Percentiles rank a stretch among this genome's conserved stretches.
Conservation (phyloP, 2,113 vertebrate species). For the Tachycineta bicolor region DNA sequence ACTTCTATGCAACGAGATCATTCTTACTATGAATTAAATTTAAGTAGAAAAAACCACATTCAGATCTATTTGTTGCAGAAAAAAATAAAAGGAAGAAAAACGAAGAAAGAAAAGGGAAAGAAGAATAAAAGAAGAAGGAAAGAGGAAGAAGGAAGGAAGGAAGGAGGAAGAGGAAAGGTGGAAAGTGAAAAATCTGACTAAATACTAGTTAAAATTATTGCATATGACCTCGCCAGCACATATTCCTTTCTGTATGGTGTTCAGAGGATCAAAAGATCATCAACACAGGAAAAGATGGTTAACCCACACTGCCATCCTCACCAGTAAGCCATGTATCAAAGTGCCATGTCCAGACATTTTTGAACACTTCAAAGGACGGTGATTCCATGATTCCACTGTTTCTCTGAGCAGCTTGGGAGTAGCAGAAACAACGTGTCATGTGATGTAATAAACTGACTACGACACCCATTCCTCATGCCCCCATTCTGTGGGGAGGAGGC, state of each 20-base stretch:
- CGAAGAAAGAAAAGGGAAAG: neutral
- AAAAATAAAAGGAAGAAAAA: neutral
- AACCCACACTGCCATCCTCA: neutral
- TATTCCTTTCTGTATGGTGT: neutral
- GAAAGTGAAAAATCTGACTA: neutral
- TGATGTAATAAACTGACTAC: neutral
- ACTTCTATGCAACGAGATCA: neutral
- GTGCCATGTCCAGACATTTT: neutral
- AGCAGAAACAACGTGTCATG: rapidly evolving
- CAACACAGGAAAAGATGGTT: neutral
- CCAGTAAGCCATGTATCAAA: neutral
- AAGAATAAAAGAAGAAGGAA: neutral
- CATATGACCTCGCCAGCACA: rapidly evolving
- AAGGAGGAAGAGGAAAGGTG: neutral
- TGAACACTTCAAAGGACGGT: neutral
- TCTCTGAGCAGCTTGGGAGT: neutral
- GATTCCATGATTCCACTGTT: neutral
- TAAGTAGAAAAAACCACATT: neutral
- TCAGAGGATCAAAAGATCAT: neutral
- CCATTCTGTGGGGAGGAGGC: rapidly evolving
- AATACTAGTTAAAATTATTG: neutral
- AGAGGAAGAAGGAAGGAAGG: neutral
- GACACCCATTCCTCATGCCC: rapidly evolving
- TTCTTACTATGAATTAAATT: neutral
- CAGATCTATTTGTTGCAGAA: neutral